Evolutionary conservation across 2,888 invertebrate species (phyloP).

Genomic region (Kryphioiulus occultus): DNA sequence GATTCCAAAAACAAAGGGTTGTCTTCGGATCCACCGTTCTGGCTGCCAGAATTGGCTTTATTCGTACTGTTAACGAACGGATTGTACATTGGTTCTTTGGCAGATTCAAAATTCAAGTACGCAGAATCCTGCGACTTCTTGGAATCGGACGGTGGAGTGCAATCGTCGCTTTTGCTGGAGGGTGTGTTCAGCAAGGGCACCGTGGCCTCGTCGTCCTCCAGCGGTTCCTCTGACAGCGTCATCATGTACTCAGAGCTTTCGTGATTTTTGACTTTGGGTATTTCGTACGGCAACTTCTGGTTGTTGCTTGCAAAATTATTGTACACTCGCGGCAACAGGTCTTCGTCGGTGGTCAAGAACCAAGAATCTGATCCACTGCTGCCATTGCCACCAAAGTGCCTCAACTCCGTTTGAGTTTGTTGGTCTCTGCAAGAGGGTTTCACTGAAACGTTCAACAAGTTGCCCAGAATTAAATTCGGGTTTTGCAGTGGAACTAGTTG

Average conservation of each 20-base stretch:
- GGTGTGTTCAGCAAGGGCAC: conserved; percentile 46
- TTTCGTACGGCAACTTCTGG: conserved; percentile 39
- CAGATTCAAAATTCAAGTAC: not conserved
- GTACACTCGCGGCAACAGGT: not conserved
- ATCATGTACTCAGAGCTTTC: not conserved
- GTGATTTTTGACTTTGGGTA: not conserved
- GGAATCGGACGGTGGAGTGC: not conserved
- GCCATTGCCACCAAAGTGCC: not conserved
- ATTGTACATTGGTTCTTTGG: conserved; percentile 28
- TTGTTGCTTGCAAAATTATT: not conserved
- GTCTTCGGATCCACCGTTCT: not conserved
- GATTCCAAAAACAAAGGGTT: not conserved
- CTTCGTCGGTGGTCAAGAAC: not conserved
- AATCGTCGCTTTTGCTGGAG: not conserved
- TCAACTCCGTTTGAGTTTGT: conserved; percentile 44
- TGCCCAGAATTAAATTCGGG: not conserved
- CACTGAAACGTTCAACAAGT: not conserved
- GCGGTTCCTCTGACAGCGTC: conserved; percentile 6
- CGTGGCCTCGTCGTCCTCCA: conserved; percentile 48
- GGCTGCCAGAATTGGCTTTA: not conserved
- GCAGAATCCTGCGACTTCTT: not conserved
- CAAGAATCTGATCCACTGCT: not conserved
- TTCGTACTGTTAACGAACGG: not conserved
- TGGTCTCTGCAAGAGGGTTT: conserved; percentile 33
- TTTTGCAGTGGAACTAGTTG: conserved; percentile 41